Percentiles rank a stretch among this genome's conserved stretches.
These are phyloP conservation scores for Cotesia vestalis DNA, from an alignment of 1,140 invertebrate genomes.

Conservation along the genomic window DNA sequence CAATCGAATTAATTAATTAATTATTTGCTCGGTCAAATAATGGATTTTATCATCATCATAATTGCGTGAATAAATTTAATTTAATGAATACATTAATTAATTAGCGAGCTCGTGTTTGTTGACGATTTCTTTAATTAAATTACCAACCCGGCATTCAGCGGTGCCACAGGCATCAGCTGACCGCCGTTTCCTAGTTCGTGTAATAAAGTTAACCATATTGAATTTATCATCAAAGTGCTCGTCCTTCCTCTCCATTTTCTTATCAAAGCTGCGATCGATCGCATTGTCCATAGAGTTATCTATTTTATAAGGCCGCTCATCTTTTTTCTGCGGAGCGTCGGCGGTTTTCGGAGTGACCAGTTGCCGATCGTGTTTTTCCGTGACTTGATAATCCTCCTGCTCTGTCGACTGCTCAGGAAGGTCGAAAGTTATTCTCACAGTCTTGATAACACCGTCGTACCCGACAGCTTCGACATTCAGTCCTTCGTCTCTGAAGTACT, in stretches of 20 bases:
- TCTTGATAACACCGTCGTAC: neutral
- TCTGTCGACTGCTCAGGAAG: neutral
- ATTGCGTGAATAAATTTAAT: too few species aligned
- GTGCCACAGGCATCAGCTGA: slow-evolving; percentile 2
- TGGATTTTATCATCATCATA: too few species aligned
- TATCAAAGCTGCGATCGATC: slow-evolving; percentile 5
- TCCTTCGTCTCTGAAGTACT: slow-evolving; percentile 21
- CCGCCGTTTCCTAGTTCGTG: slow-evolving; percentile 22
- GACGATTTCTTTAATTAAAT: slow-evolving; percentile 15
- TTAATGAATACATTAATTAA: neutral
- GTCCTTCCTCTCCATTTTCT: slow-evolving; percentile 2
- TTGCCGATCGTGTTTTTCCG: neutral
- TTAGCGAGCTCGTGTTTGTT: neutral
- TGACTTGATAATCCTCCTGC: neutral
- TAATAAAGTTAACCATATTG: slow-evolving; percentile 8
- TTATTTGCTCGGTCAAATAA: too few species aligned
- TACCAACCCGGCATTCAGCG: slow-evolving; percentile 15
- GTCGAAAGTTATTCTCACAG: neutral
- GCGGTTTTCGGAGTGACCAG: neutral
- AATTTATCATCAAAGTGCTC: slow-evolving; percentile 21
- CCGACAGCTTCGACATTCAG: neutral
- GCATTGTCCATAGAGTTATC: neutral
- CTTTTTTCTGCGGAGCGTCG: neutral
- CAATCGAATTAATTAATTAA: too few species aligned
- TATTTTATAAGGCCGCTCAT: neutral